Conservation (phyloP, 2,888 invertebrate species). For the Alentia gelatinosa region DNA sequence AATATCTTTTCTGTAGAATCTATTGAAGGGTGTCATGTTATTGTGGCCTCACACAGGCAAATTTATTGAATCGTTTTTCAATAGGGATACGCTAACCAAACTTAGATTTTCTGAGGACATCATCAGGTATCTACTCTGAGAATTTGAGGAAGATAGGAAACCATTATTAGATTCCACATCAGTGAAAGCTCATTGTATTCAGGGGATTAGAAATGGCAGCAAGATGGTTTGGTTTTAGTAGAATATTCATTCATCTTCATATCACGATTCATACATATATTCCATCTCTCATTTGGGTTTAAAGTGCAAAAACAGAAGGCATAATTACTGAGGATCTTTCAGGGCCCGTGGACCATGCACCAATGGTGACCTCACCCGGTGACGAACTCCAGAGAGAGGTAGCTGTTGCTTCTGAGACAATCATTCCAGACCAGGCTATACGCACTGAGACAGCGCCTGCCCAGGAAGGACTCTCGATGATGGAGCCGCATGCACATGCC, state of each 20-base stretch:
- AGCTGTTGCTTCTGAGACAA: not conserved
- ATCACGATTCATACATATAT: not conserved
- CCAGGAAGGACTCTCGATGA: not conserved
- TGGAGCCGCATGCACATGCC: not conserved
- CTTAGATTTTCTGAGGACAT: too few relatives aligned
- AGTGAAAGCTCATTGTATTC: not conserved
- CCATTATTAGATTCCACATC: too few relatives aligned
- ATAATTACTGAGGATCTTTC: slow-evolving; percentile 54
- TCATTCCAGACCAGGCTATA: slow-evolving; percentile 35
- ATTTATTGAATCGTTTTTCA: too few relatives aligned
- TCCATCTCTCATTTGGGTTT: not conserved
- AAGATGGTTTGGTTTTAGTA: not conserved
- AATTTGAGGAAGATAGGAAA: too few relatives aligned
- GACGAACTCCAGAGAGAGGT: not conserved
- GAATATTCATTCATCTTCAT: slow-evolving; percentile 22
- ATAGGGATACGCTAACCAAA: too few relatives aligned
- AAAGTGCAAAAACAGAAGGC: not conserved
- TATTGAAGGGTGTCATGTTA: too few relatives aligned
- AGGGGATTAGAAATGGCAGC: not conserved
- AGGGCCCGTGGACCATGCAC: slow-evolving; percentile 11
- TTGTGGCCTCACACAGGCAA: too few relatives aligned
- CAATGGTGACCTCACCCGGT: not conserved
- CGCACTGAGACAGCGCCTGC: not conserved
- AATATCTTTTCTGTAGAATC: too few relatives aligned
- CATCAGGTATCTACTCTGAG: too few relatives aligned